Conservation (phyloP, 2,113 vertebrate species). For the Tursiops truncatus region DNA sequence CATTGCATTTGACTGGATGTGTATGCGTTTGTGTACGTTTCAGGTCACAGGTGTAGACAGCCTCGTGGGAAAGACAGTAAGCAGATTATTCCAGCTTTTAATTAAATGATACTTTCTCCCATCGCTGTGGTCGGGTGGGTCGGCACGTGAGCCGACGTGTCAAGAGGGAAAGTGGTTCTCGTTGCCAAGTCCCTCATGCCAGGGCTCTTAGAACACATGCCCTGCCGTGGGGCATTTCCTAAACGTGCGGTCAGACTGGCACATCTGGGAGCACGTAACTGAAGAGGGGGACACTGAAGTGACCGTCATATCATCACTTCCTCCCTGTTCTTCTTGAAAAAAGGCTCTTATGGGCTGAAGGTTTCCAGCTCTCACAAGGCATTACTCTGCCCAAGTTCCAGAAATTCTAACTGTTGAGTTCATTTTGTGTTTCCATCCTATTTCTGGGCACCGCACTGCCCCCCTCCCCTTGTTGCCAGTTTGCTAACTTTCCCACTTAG, state of each 20-base stretch:
- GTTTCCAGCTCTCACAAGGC: not conserved
- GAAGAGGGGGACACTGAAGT: not conserved
- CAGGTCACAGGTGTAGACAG: not conserved
- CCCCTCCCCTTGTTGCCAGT: not conserved
- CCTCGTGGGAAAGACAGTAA: not conserved
- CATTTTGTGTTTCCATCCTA: not conserved
- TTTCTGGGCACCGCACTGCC: not conserved
- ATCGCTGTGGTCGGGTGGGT: not conserved
- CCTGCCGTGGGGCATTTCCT: no score
- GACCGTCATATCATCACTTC: not conserved
- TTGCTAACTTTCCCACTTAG: not conserved
- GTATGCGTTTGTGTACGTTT: not conserved
- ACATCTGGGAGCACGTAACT: accelerated
- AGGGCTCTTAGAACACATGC: no score
- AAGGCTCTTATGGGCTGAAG: not conserved
- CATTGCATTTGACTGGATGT: not conserved
- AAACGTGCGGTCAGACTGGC: not conserved
- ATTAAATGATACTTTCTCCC: not conserved
- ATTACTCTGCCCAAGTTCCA: not conserved
- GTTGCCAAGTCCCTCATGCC: accelerated
- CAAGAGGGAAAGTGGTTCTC: not conserved
- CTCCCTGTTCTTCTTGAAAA: not conserved
- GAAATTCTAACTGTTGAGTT: not conserved
- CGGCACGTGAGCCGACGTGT: accelerated
- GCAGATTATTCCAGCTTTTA: not conserved